phyloP scores from a whole-genome alignment of 2,113 vertebrate species.

The Mohoua ochrocephala region DNA sequence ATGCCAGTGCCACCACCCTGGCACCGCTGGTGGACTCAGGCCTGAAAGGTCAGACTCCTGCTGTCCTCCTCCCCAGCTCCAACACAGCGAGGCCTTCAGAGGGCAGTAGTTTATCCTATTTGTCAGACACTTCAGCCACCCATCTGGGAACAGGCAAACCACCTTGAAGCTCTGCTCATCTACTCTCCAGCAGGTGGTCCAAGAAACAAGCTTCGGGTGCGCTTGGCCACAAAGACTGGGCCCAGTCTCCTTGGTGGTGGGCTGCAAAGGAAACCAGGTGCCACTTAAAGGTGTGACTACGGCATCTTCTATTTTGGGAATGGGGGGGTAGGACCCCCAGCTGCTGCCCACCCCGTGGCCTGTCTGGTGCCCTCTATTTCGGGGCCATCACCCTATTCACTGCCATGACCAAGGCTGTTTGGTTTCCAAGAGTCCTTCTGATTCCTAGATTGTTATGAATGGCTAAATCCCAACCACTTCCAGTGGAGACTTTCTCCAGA shows the following conservation, averaged over 20 bases:
- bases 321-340: background rate
- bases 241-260: background rate
- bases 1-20: background rate
- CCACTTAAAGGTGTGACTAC: background rate
- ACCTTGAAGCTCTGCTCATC: background rate
- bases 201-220: accelerated
- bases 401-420: background rate
- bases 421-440: background rate
- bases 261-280: background rate
- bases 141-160: background rate
- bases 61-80: background rate
- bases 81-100: background rate
- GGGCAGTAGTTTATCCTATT: background rate
- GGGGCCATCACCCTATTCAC: background rate
- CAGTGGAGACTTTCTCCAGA: accelerated
- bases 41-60: background rate
- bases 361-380: background rate
- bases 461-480: background rate
- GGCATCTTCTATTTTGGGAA: background rate
- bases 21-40: accelerated
- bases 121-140: background rate
- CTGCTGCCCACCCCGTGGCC: background rate
- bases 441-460: background rate
- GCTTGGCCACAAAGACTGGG: accelerated
- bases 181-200: background rate